These are phyloP conservation scores for Telenomus remus DNA, from an alignment of 1,140 invertebrate genomes.

Conservation along the genomic window DNA sequence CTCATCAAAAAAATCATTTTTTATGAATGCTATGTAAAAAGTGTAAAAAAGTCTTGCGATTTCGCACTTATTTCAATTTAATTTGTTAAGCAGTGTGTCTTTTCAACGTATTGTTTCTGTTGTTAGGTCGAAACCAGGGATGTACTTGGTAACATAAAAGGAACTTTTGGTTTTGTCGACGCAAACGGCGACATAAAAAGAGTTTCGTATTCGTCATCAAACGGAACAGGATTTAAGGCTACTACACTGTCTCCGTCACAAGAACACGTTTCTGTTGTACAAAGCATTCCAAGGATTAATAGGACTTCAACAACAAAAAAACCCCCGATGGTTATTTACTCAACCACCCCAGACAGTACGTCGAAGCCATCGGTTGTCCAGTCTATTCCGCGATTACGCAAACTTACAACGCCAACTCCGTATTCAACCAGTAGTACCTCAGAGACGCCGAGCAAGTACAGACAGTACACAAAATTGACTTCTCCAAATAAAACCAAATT, in stretches of 20 bases:
- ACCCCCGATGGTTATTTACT: conserved; percentile 66
- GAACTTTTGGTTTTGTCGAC: conserved; percentile 90
- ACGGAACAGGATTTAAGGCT: conserved; percentile 77
- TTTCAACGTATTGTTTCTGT: conserved; percentile 13
- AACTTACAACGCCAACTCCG: conserved; percentile 60
- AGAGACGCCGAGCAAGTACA: conserved; percentile 65
- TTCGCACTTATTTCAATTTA: no score
- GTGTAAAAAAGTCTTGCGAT: no score
- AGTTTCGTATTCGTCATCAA: conserved; percentile 85
- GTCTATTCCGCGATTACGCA: conserved; percentile 77
- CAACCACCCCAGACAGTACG: conserved; percentile 72
- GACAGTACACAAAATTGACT: conserved; percentile 63
- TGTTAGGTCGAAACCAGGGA: conserved; percentile 85
- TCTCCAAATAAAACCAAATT: conserved; percentile 65
- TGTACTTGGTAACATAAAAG: conserved; percentile 87
- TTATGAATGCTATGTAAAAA: no score
- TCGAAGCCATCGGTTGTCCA: conserved; percentile 79
- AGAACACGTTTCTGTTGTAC: conserved; percentile 74
- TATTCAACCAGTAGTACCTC: conserved; percentile 65
- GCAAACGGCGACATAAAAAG: conserved; percentile 86
- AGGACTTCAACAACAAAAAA: conserved; percentile 66
- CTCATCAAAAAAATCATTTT: no score
- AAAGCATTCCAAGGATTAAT: conserved; percentile 71
- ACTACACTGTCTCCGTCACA: conserved; percentile 73
- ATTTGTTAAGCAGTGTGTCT: no score